Conservation (phyloP, 2,888 invertebrate genomes). For the Poecilus cupreus region DNA sequence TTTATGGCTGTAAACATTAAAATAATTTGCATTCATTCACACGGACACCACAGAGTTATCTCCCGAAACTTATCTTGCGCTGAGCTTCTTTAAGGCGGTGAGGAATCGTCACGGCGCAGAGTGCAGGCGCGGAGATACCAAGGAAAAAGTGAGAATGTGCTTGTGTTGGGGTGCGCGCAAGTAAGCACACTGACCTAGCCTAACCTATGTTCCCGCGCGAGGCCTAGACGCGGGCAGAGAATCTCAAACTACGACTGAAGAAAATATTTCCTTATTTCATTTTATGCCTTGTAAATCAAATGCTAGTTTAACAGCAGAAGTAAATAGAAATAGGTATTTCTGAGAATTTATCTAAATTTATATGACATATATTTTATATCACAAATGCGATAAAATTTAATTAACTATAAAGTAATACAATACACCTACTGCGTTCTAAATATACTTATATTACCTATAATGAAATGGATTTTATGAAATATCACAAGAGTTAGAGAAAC, state of each 20-base stretch:
- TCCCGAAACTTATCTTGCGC: background rate
- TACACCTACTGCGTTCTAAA: background rate
- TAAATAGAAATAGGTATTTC: background rate
- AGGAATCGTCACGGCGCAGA: too few species aligned
- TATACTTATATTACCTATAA: background rate
- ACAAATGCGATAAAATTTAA: conserved; percentile 22
- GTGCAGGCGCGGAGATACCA: too few species aligned
- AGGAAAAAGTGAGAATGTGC: too few species aligned
- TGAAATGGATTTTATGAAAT: background rate
- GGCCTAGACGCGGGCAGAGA: background rate
- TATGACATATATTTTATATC: background rate
- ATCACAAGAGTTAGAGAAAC: too few species aligned
- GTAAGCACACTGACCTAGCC: background rate
- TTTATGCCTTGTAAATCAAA: background rate
- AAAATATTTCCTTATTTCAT: background rate
- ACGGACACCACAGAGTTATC: background rate
- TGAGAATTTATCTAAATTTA: conserved; percentile 1
- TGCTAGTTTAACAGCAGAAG: background rate
- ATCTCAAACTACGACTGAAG: background rate
- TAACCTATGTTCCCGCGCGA: background rate
- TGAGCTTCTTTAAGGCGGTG: background rate
- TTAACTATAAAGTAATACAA: conserved; percentile 10
- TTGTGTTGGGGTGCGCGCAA: too few species aligned
- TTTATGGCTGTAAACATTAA: conserved; percentile 23
- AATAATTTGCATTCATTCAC: background rate